Evolutionary conservation across 2,113 vertebrate species (phyloP).

Genomic region (Silurus glanis): DNA sequence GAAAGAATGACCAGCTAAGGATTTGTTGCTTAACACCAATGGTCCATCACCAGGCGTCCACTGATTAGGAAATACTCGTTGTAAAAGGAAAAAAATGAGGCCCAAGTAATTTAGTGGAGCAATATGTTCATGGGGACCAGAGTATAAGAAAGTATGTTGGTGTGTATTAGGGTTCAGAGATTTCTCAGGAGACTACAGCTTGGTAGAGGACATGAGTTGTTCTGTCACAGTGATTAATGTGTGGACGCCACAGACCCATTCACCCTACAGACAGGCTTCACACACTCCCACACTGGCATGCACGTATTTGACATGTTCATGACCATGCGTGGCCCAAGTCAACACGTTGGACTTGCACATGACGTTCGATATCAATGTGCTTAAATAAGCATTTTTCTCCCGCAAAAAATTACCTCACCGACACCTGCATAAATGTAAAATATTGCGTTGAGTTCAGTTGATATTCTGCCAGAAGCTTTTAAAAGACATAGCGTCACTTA

Average conservation of each 20-base stretch:
- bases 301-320: conserved; percentile 48
- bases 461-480: background rate
- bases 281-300: conserved; percentile 55
- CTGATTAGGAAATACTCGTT: conserved; percentile 31
- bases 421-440: conserved; percentile 5
- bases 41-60: conserved; percentile 48
- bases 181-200: conserved; percentile 66
- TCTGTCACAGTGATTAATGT: conserved; percentile 73
- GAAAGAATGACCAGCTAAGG: conserved; percentile 60
- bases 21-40: conserved; percentile 61
- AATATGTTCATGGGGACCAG: conserved; percentile 24
- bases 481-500: background rate
- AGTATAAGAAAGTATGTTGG: conserved; percentile 26
- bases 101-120: conserved; percentile 24
- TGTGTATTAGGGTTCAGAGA: conserved; percentile 65
- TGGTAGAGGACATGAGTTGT: conserved; percentile 60
- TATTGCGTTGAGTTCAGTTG: background rate
- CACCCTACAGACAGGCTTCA: conserved; percentile 60
- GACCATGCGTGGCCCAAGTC: conserved; percentile 46
- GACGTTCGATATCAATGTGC: conserved; percentile 59
- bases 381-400: conserved; percentile 26
- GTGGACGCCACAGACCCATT: conserved; percentile 61
- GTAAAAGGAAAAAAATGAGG: conserved; percentile 17
- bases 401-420: conserved; percentile 7
- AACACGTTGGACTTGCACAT: conserved; percentile 57